Evolutionary conservation across 2,888 invertebrate species (phyloP), one percentile per base, ranked within the genome.

Genomic region (Eurytoma californica): DNA sequence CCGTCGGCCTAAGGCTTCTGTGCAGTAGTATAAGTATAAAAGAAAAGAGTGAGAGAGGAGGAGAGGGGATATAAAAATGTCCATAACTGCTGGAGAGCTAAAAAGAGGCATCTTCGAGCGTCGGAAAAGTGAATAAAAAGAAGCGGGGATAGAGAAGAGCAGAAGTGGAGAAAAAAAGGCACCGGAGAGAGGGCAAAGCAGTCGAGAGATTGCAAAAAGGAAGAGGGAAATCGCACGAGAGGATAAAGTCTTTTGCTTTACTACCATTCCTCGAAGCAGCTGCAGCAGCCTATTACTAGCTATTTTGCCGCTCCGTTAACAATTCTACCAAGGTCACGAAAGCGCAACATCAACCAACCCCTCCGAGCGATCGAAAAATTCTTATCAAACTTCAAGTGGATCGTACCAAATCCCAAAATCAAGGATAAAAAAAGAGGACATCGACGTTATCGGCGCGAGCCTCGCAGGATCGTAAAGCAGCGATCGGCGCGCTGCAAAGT

Each of bases 191-290:
- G 39, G 18, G 53, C 53, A 53, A 39, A 39, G n/a, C 30, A 30
- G 39, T 39, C 12, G n/a, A 47, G 75, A 78, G 78, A 68, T 39
- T 9, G 39, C 39, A 39, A 39, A 39, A 39, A 39, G 39, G 39
- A 39, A 39, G 80, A 81, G 82, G 73, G 77, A 65, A 66, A 66
- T 77, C 69, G 77, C 66, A 74, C 53, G 51, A 55, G 61, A 77
- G 70, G 74, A 77, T 80, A 55, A 65, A 74, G 69, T 79, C 72
- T 79, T 79, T 65, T 16, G 28, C 39, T 67, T 78, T 73, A 73
- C 66, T 63, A 39, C 73, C 65, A 63, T 72, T 79, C 60, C 67
- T 53, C 60, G 24, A 69, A 74, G 20, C 63, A 73, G 30, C 61
- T 63, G 18, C 20, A n/a, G 57, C 13, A n/a, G 24, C 55, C 18